Percentiles rank a stretch among this genome's conserved stretches.
These are phyloP conservation scores for Deilephila porcellus DNA, from an alignment of 2,888 invertebrate species.

Conservation along the genomic window DNA sequence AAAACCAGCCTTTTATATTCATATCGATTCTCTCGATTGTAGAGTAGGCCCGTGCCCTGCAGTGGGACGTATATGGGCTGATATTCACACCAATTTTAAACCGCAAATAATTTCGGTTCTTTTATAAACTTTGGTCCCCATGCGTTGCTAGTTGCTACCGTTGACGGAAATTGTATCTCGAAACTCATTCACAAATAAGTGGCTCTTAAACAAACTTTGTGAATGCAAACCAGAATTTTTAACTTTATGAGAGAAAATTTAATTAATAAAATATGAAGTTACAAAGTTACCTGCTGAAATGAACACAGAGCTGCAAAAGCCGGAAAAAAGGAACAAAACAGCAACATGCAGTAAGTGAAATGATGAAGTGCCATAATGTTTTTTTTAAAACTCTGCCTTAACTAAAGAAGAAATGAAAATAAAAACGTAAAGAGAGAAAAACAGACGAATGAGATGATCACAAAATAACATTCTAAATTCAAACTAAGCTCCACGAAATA, in stretches of 20 bases:
- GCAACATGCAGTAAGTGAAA: not conserved
- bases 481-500: not conserved
- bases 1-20: too few species aligned
- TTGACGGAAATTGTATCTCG: not conserved
- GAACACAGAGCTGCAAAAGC: not conserved
- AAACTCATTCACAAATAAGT: not conserved
- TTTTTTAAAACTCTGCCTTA: not conserved
- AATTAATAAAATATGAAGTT: slow-evolving; percentile 31
- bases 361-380: not conserved
- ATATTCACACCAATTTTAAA: too few species aligned
- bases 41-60: too few species aligned
- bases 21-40: too few species aligned
- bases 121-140: not conserved
- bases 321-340: not conserved
- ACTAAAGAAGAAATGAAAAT: not conserved
- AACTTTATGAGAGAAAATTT: slow-evolving; percentile 34
- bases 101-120: too few species aligned
- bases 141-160: not conserved
- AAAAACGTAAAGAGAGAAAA: not conserved
- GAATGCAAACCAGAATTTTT: not conserved
- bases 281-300: slow-evolving; percentile 22
- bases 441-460: not conserved
- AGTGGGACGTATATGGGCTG: too few species aligned
- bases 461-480: not conserved
- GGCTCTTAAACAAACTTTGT: not conserved